Evolutionary conservation across 2,113 vertebrate genomes (phyloP).

Genomic region (Mastomys coucha): DNA sequence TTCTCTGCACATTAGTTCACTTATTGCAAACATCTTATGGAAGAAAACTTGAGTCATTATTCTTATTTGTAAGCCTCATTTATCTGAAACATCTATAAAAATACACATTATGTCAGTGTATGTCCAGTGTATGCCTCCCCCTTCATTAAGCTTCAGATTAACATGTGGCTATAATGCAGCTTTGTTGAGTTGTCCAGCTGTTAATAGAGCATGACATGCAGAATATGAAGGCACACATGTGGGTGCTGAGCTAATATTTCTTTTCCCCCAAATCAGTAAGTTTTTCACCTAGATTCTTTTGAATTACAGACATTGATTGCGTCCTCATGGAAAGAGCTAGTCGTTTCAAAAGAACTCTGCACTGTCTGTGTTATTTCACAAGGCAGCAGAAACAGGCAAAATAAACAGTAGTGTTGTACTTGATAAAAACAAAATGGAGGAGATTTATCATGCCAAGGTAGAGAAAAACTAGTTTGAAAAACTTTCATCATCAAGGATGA

Average conservation of each 20-base stretch:
- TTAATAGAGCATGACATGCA: conserved; percentile 49
- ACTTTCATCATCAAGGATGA: conserved; percentile 42
- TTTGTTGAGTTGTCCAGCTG: conserved; percentile 9
- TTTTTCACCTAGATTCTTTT: conserved; percentile 58
- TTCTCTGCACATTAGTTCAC: not conserved
- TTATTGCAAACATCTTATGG: not conserved
- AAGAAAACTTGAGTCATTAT: not conserved
- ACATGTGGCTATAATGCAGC: conserved; percentile 30
- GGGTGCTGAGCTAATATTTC: conserved; percentile 41
- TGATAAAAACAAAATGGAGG: not conserved
- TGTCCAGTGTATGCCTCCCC: not conserved
- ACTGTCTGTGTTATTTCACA: conserved; percentile 47
- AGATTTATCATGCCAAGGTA: not conserved
- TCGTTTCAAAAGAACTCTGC: conserved; percentile 40
- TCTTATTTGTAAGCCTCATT: not conserved
- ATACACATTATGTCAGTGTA: not conserved
- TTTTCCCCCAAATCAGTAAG: conserved; percentile 41
- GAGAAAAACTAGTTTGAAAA: conserved; percentile 45
- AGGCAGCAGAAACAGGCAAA: conserved; percentile 15
- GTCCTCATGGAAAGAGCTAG: conserved; percentile 44
- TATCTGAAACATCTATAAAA: conserved; percentile 9
- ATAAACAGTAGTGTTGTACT: conserved; percentile 45
- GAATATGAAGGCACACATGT: conserved; percentile 48
- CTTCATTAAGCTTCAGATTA: conserved; percentile 52
- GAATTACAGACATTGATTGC: conserved; percentile 50